A percentile compares a stretch with the other conserved stretches of the same genome.
phyloP scores from a whole-genome alignment of 2,888 invertebrate species.

The Noctua comes region DNA sequence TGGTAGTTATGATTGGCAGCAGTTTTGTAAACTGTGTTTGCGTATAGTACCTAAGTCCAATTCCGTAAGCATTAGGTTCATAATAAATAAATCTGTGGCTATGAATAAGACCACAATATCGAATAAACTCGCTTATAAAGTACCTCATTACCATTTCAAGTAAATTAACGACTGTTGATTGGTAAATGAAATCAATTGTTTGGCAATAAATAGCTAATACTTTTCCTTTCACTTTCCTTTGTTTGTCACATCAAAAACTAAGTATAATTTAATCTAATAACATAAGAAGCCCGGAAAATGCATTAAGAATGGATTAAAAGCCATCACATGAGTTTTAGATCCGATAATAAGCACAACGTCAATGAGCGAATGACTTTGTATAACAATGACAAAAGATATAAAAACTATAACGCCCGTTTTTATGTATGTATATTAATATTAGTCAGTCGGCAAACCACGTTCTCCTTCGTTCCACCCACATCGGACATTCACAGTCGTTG shows the following conservation, averaged over 20 bases:
- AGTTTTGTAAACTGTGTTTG: not conserved
- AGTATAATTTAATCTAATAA: constrained; percentile 1
- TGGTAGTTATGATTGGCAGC: not conserved
- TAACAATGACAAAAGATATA: constrained; percentile 49
- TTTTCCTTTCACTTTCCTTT: constrained; percentile 21
- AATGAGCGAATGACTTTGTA: constrained; percentile 16
- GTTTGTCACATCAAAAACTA: constrained; percentile 20
- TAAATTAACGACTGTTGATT: constrained; percentile 2
- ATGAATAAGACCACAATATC: not conserved
- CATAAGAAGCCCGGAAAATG: constrained; percentile 12
- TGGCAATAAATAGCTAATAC: constrained; percentile 7
- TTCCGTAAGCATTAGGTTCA: not conserved
- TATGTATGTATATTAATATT: constrained; percentile 50
- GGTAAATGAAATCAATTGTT: constrained; percentile 28
- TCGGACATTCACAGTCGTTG: constrained; percentile 62
- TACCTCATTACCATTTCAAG: not conserved
- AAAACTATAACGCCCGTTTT: constrained; percentile 49
- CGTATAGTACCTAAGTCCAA: not conserved
- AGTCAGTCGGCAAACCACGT: constrained; percentile 64
- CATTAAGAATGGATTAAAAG: constrained; percentile 5
- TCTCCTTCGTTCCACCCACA: constrained; percentile 74
- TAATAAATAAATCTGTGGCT: not conserved
- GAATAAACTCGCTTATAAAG: not conserved
- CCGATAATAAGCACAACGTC: constrained; percentile 30
- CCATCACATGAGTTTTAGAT: constrained; percentile 15